Conservation (phyloP, 2,113 vertebrate species). For the Xyrauchen texanus region DNA sequence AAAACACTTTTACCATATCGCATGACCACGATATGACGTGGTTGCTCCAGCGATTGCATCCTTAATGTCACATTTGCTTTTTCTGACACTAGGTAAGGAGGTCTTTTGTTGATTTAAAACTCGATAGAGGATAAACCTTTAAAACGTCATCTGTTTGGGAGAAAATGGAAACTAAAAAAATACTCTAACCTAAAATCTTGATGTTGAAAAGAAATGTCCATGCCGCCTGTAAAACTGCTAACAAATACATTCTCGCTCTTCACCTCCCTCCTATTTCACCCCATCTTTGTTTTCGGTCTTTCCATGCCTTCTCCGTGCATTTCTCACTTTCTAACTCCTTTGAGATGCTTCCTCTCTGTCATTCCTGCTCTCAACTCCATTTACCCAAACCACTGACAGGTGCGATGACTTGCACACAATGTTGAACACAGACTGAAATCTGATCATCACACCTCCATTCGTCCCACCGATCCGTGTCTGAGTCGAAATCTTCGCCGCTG, state of each 20-base stretch:
- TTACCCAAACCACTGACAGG: slow-evolving; percentile 3
- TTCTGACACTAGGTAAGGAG: too few relatives aligned
- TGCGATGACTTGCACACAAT: slow-evolving; percentile 5
- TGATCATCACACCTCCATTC: background rate
- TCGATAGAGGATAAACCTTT: too few relatives aligned
- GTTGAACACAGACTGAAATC: slow-evolving; percentile 12
- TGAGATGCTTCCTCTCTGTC: background rate
- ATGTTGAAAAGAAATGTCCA: too few relatives aligned
- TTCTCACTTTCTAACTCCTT: slow-evolving; percentile 16
- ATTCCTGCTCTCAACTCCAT: background rate
- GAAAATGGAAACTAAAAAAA: too few relatives aligned
- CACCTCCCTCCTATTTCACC: background rate
- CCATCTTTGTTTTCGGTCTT: background rate
- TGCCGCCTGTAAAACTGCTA: too few relatives aligned
- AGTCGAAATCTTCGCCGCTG: background rate
- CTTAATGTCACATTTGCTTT: too few relatives aligned
- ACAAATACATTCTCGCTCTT: background rate
- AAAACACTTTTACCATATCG: too few relatives aligned
- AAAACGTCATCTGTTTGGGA: too few relatives aligned
- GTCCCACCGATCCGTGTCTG: background rate
- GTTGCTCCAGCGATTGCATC: too few relatives aligned
- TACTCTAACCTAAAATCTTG: too few relatives aligned
- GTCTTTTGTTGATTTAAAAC: too few relatives aligned
- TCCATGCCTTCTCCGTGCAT: background rate
- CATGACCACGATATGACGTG: too few relatives aligned